Base-by-base conservation (phyloP, 2,797 vertebrate species). In the Rhabdomys pumilio region DNA sequence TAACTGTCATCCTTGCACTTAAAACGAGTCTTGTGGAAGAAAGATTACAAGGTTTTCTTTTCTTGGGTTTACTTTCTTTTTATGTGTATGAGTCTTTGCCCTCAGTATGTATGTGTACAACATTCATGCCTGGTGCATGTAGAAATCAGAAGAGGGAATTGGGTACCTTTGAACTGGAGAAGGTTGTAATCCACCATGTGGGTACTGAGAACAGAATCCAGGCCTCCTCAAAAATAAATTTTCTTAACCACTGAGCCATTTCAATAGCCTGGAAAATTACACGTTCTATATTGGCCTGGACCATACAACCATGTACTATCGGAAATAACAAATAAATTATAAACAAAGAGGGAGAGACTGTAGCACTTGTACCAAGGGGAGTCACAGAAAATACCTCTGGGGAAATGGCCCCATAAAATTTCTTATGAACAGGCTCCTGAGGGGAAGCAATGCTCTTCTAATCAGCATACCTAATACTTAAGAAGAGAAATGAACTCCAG, bases 321-420 rank as follows among this genome's bases (percentile, higher is more conserved):
- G 55, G 34, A 38, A 50, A 85, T 31, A 53, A 47, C 84, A 87
- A 67, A 87, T 59, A 47, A 89, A 34, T 20, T 61, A 61, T 76
- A 73, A 76, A 76, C 22, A 41, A 89, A 59, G 67, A 75, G 69
- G 86, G 55, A 22, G 38, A 61, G 19, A 20, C 57, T 31, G 12
- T 61, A 44, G 55, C 34, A 31, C 24, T n/a, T 31, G 34, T 89
- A 67, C 26, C 55, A 11, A 44, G 44, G 26, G 9, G 75, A 31
- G 81, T 84, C 34, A 84, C 26, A 88, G 41, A 69, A 67, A 93
- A 26, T 57, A 26, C 17, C 38, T 72, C 55, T 88, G 50, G 73
- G 50, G 89, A 93, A 86, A 38, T 89, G 29, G 13, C 61, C 50
- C 59, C 47, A 76, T 93, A 82, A 80, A 94, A 24, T 89, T 95